These are phyloP conservation scores for Meganola albula DNA, from an alignment of 2,888 invertebrate species.

Conservation along the genomic window DNA sequence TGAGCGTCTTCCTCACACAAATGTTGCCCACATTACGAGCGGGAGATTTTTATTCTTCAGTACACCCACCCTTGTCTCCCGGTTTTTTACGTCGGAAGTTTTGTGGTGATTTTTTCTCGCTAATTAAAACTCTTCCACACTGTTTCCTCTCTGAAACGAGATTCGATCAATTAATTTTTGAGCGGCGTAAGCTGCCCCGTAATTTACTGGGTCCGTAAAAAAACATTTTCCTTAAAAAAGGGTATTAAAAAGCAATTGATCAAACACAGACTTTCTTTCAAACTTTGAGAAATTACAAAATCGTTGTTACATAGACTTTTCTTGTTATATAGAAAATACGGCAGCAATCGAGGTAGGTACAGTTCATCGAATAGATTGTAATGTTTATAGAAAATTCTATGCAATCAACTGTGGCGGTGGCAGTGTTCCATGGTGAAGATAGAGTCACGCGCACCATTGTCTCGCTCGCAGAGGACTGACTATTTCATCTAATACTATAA, in stretches of 20 bases:
- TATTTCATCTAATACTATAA: slow-evolving; percentile 40
- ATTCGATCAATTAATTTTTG: slow-evolving; percentile 77
- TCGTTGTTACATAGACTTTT: slow-evolving; percentile 31
- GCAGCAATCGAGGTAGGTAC: slow-evolving; percentile 34
- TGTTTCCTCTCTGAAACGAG: slow-evolving; percentile 74
- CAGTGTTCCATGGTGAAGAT: slow-evolving; percentile 35
- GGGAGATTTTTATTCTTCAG: slow-evolving; percentile 72
- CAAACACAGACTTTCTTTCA: slow-evolving; percentile 48
- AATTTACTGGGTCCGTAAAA: slow-evolving; percentile 69
- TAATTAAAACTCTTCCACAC: slow-evolving; percentile 78
- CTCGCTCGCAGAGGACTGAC: slow-evolving; percentile 38
- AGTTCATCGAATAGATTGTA: slow-evolving; percentile 38
- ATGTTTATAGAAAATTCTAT: slow-evolving; percentile 43
- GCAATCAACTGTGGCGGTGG: slow-evolving; percentile 36
- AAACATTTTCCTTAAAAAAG: slow-evolving; percentile 55
- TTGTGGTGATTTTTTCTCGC: slow-evolving; percentile 73
- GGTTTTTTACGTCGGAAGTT: slow-evolving; percentile 73
- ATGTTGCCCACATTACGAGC: slow-evolving; percentile 76
- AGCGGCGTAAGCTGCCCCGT: slow-evolving; percentile 68
- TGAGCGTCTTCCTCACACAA: slow-evolving; percentile 76
- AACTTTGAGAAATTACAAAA: slow-evolving; percentile 35
- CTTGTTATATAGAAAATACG: slow-evolving; percentile 35
- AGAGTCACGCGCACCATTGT: slow-evolving; percentile 60
- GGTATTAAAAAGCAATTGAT: slow-evolving; percentile 66
- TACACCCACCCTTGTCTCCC: slow-evolving; percentile 75